These are phyloP conservation scores for Chascanopsetta lugubris DNA, from an alignment of 2,113 vertebrate genomes.

Conservation along the genomic window DNA sequence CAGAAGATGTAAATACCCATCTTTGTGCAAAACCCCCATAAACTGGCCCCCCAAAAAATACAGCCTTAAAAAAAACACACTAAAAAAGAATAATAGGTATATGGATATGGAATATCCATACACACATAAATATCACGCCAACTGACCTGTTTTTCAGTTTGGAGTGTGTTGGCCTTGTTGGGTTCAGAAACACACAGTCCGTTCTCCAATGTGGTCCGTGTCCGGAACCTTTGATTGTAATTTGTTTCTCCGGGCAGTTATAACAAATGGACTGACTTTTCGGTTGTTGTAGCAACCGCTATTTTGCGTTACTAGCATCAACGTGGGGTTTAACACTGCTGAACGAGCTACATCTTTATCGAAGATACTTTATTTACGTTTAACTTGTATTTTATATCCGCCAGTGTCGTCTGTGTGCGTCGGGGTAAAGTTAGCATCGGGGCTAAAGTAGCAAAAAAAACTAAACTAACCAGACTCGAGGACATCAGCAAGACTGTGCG, in stretches of 20 bases:
- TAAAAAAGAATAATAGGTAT: no score
- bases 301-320: no score
- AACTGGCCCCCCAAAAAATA: no score
- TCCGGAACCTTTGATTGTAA: conserved; percentile 43
- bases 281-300: conserved; percentile 74
- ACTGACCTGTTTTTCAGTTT: conserved; percentile 24
- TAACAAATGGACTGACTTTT: background rate
- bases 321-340: no score
- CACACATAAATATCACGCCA: background rate
- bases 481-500: background rate
- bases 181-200: conserved; percentile 2
- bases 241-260: background rate
- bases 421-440: background rate
- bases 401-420: background rate
- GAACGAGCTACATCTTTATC: background rate
- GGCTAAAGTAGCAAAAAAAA: conserved; percentile 4
- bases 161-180: conserved; percentile 9
- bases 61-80: no score
- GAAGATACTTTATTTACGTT: no score
- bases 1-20: no score
- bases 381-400: no score
- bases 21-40: no score
- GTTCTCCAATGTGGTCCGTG: conserved; percentile 18
- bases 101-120: no score
- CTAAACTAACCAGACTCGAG: no score